phyloP scores from a whole-genome alignment of 2,888 invertebrate genomes.

The Dorcus parallelipipedus region DNA sequence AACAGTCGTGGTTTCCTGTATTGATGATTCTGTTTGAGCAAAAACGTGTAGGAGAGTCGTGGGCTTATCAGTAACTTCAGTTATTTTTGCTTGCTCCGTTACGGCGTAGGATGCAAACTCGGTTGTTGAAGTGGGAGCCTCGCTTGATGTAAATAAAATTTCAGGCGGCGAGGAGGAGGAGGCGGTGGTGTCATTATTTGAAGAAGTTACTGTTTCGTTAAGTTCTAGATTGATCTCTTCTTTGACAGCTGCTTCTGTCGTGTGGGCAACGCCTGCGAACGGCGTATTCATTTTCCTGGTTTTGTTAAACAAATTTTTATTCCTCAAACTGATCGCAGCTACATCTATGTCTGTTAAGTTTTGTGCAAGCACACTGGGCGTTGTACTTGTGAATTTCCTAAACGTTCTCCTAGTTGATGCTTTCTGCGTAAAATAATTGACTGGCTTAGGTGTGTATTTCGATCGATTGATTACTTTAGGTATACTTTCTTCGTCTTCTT shows the following conservation, averaged over 20 bases:
- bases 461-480: constrained; percentile 33
- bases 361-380: constrained; percentile 11
- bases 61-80: constrained; percentile 29
- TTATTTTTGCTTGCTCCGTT: constrained; percentile 17
- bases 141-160: too few relatives aligned
- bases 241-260: constrained; percentile 14
- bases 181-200: not conserved
- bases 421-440: constrained; percentile 7
- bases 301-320: constrained; percentile 54
- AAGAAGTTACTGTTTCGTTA: not conserved
- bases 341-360: constrained; percentile 46
- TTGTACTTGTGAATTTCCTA: constrained; percentile 8
- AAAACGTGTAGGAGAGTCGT: constrained; percentile 53
- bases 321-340: constrained; percentile 53
- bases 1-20: constrained; percentile 17
- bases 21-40: constrained; percentile 41
- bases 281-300: constrained; percentile 42
- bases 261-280: constrained; percentile 14
- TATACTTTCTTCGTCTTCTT: constrained; percentile 26
- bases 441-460: not conserved
- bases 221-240: not conserved
- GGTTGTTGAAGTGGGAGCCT: not conserved
- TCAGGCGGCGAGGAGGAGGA: too few relatives aligned
- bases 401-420: constrained; percentile 8
- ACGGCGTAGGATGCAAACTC: not conserved